phyloP scores from a whole-genome alignment of 1,140 invertebrate genomes.

The Steinernema feltiae region DNA sequence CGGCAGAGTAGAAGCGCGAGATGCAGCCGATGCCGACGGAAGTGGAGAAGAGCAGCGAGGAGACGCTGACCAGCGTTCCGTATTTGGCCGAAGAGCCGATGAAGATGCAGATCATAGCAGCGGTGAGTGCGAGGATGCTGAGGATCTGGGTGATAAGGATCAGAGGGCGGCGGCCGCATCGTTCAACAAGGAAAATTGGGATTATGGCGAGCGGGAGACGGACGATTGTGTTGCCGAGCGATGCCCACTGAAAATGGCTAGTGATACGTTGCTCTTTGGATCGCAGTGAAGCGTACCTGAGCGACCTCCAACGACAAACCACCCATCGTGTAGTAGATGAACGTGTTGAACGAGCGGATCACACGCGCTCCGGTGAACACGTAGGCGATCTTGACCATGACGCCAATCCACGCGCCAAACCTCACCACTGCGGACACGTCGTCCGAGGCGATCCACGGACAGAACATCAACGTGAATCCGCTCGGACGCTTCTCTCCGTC shows the following conservation, averaged over 20 bases:
- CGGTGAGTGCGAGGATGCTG: background rate
- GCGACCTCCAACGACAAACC: background rate
- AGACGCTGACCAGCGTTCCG: background rate
- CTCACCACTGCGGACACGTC: background rate
- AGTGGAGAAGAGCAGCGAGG: background rate
- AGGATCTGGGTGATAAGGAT: background rate
- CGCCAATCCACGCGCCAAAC: background rate
- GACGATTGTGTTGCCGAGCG: constrained; percentile 2
- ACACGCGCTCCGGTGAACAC: background rate
- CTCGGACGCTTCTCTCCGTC: background rate
- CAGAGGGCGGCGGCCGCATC: background rate
- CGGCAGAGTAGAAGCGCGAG: background rate
- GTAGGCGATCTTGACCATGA: constrained; percentile 6
- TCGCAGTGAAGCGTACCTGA: no score
- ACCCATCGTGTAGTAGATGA: background rate
- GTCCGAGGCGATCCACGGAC: background rate
- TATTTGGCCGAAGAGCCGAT: background rate
- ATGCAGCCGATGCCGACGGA: background rate
- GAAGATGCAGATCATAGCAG: constrained; percentile 4
- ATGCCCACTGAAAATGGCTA: background rate
- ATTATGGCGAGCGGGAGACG: background rate
- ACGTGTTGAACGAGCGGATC: background rate
- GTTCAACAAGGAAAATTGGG: background rate
- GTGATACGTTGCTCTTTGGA: background rate
- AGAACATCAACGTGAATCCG: background rate